These are phyloP conservation scores for Rhopalosiphum padi DNA, from an alignment of 1,140 invertebrate species.

Conservation along the genomic window DNA sequence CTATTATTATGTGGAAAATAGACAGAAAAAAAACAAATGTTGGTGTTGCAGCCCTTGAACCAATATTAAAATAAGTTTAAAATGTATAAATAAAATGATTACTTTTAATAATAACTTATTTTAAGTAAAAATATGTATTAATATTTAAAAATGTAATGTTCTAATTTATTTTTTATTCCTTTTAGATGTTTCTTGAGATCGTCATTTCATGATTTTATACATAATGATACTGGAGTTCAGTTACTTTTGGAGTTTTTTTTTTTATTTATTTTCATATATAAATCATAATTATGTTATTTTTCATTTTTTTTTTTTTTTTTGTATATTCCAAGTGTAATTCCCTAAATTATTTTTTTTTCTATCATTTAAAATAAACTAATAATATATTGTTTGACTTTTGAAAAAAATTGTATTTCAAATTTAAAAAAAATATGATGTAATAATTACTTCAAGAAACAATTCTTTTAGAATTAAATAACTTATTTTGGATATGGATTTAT, in stretches of 20 bases:
- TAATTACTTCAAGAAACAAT: background rate
- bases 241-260: conserved; percentile 19
- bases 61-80: no score
- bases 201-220: background rate
- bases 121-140: background rate
- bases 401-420: background rate
- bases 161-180: background rate
- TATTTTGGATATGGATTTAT: background rate
- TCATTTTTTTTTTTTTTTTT: background rate
- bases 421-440: background rate
- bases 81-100: no score
- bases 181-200: conserved; percentile 27
- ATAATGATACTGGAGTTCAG: background rate
- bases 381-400: background rate
- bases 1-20: no score
- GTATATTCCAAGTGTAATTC: background rate
- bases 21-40: no score
- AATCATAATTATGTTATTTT: background rate
- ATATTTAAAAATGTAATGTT: background rate
- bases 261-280: background rate
- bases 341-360: background rate
- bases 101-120: no score
- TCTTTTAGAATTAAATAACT: background rate
- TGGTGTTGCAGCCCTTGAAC: no score
- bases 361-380: background rate